A percentile compares a stretch with the other conserved stretches of the same genome.
Conservation (phyloP, 2,797 vertebrate genomes). For the Gorsachius magnificus region DNA sequence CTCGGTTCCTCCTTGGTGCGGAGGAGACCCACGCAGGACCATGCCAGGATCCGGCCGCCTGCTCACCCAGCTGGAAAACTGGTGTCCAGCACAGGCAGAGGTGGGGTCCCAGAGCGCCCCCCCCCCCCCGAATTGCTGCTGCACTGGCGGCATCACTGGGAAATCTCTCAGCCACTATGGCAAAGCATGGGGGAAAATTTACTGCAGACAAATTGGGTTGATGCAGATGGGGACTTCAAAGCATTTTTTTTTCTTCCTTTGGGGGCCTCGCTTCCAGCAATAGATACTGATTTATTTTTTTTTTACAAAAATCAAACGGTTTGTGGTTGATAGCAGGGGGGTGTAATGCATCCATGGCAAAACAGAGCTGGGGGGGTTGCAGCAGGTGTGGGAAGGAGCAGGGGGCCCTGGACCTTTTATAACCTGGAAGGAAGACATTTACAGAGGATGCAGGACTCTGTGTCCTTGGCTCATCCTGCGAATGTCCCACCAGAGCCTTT, state of each 20-base stretch:
- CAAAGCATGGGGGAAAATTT: neutral
- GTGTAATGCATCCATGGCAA: no score
- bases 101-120: neutral
- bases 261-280: neutral
- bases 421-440: neutral
- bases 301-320: neutral
- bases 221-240: neutral
- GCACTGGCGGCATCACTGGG: neutral
- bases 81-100: neutral
- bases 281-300: no score
- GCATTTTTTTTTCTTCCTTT: neutral
- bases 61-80: neutral
- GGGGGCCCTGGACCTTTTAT: neutral
- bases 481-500: neutral
- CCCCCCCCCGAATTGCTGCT: neutral
- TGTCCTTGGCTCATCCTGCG: rapidly evolving
- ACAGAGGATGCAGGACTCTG: neutral
- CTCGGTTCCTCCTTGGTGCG: neutral
- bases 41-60: neutral
- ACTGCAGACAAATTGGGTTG: no score
- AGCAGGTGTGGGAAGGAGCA: neutral
- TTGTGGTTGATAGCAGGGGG: neutral
- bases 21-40: neutral
- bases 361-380: neutral
- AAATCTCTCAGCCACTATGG: neutral